phyloP scores from a whole-genome alignment of 2,888 invertebrate genomes.

The Pristionchus fissidentatus region DNA sequence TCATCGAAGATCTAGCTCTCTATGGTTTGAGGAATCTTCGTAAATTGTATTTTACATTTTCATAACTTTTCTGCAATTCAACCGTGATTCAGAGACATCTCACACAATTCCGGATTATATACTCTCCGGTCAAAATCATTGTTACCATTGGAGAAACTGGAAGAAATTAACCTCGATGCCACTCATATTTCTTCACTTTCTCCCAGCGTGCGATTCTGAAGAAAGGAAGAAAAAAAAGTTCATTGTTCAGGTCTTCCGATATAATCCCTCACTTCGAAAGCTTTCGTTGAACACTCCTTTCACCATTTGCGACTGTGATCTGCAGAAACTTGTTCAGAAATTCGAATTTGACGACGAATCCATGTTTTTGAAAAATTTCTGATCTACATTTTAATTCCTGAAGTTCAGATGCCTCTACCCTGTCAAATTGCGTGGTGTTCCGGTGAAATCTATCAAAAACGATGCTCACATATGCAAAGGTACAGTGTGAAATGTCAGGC shows the following conservation, averaged over 20 bases:
- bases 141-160: neutral
- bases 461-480: neutral
- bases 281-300: slow-evolving; percentile 12
- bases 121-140: neutral
- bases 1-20: neutral
- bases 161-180: slow-evolving; percentile 21
- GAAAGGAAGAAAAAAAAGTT: neutral
- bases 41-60: neutral
- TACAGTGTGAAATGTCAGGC: no score
- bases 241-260: neutral
- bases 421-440: neutral
- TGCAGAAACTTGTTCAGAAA: slow-evolving; percentile 11
- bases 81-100: neutral
- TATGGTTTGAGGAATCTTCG: neutral
- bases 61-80: no score
- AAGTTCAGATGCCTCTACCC: slow-evolving; percentile 35
- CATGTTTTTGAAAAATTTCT: no score
- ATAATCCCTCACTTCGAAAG: neutral
- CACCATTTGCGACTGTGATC: slow-evolving; percentile 12
- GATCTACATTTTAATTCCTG: neutral
- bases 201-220: neutral
- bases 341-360: slow-evolving; percentile 10
- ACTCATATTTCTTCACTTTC: slow-evolving; percentile 11
- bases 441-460: neutral
- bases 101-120: slow-evolving; percentile 4